Conservation (phyloP, 2,888 invertebrate genomes). For the Cosmia trapezina region DNA sequence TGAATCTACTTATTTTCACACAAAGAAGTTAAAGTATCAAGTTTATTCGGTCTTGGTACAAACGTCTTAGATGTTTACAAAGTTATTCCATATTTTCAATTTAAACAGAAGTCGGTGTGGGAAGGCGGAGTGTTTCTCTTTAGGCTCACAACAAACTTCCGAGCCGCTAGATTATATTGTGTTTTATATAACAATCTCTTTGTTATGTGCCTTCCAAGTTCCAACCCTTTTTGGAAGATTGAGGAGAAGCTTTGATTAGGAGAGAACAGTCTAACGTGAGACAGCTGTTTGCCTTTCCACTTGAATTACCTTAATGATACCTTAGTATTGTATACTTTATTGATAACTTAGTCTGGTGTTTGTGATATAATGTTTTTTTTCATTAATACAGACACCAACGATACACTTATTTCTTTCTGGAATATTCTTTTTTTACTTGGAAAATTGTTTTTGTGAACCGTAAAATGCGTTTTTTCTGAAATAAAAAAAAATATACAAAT, state of each 20-base stretch:
- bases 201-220: constrained; percentile 49
- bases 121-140: constrained; percentile 79
- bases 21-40: too few species aligned
- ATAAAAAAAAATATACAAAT: too few species aligned
- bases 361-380: too few species aligned
- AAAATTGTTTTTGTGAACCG: too few species aligned
- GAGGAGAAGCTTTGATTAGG: constrained; percentile 24
- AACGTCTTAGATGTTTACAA: constrained; percentile 86
- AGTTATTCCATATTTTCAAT: constrained; percentile 90
- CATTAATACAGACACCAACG: too few species aligned
- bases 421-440: too few species aligned
- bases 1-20: too few species aligned
- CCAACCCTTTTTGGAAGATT: constrained; percentile 49
- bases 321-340: too few species aligned
- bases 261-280: constrained; percentile 20
- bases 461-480: too few species aligned
- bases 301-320: not conserved
- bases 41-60: too few species aligned
- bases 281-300: constrained; percentile 44
- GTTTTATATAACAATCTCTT: constrained; percentile 51
- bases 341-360: too few species aligned
- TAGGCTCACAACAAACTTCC: constrained; percentile 63
- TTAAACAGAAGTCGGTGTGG: constrained; percentile 85
- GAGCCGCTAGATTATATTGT: constrained; percentile 52
- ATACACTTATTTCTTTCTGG: too few species aligned